phyloP scores from a whole-genome alignment of 2,113 vertebrate species.

The Pogonocichla stellata region DNA sequence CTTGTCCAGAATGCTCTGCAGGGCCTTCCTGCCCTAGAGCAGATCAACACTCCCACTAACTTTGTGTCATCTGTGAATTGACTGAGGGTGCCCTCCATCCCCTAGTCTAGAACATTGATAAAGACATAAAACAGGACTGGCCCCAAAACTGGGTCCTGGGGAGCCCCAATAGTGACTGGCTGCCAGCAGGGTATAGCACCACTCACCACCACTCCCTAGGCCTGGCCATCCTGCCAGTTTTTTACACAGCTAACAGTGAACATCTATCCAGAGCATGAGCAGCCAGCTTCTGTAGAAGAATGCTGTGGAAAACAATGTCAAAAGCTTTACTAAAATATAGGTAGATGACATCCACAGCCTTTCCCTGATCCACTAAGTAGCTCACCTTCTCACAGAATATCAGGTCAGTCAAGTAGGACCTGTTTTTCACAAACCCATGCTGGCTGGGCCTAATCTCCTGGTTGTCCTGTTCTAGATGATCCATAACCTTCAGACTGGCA shows the following conservation, averaged over 20 bases:
- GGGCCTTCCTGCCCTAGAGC: background rate
- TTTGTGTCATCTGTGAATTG: background rate
- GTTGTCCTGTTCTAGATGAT: background rate
- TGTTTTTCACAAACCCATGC: background rate
- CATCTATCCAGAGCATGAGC: background rate
- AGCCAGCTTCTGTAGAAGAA: background rate
- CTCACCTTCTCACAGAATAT: background rate
- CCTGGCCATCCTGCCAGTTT: background rate
- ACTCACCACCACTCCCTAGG: background rate
- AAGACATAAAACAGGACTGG: background rate
- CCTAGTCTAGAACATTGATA: background rate
- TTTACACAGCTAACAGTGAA: background rate
- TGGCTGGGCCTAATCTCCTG: background rate
- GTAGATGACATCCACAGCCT: background rate
- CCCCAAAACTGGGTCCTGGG: background rate
- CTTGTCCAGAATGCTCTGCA: background rate
- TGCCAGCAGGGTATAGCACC: background rate
- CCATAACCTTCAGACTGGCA: background rate
- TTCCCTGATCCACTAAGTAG: background rate
- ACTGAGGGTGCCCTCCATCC: background rate
- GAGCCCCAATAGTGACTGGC: rapidly evolving
- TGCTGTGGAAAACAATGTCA: background rate
- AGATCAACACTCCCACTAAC: background rate
- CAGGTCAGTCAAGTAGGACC: background rate
- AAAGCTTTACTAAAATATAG: background rate